Evolutionary conservation across 2,888 invertebrate species (phyloP).

Genomic region (Papilio protenor): DNA sequence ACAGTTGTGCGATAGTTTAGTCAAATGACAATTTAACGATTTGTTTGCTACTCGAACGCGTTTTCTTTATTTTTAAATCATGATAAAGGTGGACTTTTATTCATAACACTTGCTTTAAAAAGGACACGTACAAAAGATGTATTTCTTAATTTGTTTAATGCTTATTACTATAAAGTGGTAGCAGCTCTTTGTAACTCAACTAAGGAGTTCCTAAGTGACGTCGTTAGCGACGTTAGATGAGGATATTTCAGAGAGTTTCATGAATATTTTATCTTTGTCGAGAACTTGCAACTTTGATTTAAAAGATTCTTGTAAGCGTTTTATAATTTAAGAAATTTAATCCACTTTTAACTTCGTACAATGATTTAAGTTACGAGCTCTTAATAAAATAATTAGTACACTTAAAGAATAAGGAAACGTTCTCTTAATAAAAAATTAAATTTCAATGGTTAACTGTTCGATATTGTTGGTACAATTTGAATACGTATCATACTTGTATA

Average conservation of each 20-base stretch:
- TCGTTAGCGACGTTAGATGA: constrained; percentile 14
- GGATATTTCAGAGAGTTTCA: not conserved
- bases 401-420: not conserved
- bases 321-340: not conserved
- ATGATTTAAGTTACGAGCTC: not conserved
- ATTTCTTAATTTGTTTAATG: not conserved
- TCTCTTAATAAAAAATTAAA: too few relatives aligned
- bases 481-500: too few relatives aligned
- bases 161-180: constrained; percentile 4
- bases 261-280: constrained; percentile 21
- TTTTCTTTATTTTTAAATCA: too few relatives aligned
- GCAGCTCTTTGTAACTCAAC: not conserved
- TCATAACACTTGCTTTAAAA: too few relatives aligned
- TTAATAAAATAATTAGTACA: not conserved
- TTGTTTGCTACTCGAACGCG: too few relatives aligned
- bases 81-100: too few relatives aligned
- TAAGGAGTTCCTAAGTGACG: constrained; percentile 14
- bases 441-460: too few relatives aligned
- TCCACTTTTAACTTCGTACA: not conserved
- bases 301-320: not conserved
- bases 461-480: too few relatives aligned
- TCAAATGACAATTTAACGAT: too few relatives aligned
- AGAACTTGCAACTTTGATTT: constrained; percentile 12
- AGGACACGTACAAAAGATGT: not conserved
- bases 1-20: too few relatives aligned